Evolutionary conservation across 2,797 vertebrate species (phyloP).

Genomic region (Masticophis lateralis): DNA sequence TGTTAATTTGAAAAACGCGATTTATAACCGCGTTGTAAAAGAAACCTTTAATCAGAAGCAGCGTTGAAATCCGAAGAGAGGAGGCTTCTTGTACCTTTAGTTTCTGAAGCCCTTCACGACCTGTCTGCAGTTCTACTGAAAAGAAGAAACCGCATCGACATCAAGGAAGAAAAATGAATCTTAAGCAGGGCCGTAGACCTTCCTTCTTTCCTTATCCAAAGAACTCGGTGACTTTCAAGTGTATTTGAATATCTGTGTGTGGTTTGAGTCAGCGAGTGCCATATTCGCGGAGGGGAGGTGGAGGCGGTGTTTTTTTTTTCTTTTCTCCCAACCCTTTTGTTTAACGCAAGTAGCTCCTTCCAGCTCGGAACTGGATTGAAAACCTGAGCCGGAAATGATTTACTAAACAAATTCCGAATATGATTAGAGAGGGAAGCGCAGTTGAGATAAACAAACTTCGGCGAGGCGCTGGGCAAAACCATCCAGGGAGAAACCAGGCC

Average conservation of each 20-base stretch:
- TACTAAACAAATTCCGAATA: conserved; percentile 43
- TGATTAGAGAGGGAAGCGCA: conserved; percentile 2
- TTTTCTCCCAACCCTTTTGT: conserved; percentile 27
- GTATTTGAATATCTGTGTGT: neutral
- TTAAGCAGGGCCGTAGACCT: neutral
- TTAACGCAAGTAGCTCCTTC: conserved; percentile 45
- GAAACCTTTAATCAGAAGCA: neutral
- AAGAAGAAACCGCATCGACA: neutral
- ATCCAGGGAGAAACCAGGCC: neutral
- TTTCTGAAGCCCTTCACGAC: neutral
- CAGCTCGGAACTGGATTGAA: conserved; percentile 29
- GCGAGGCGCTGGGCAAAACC: conserved; percentile 2
- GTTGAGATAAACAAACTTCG: conserved; percentile 30
- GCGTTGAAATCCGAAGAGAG: neutral
- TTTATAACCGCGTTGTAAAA: neutral
- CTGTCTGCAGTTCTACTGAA: neutral
- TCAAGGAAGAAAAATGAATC: neutral
- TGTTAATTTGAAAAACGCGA: neutral
- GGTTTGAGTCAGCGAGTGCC: neutral
- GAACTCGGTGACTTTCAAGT: neutral
- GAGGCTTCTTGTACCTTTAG: neutral
- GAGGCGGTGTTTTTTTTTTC: neutral
- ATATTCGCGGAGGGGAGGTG: conserved; percentile 10
- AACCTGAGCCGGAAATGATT: conserved; percentile 46
- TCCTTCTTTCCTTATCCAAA: conserved; percentile 33